Evolutionary conservation across 2,113 vertebrate species (phyloP), one percentile per base, ranked within the genome.

Genomic region (Bubo bubo): DNA sequence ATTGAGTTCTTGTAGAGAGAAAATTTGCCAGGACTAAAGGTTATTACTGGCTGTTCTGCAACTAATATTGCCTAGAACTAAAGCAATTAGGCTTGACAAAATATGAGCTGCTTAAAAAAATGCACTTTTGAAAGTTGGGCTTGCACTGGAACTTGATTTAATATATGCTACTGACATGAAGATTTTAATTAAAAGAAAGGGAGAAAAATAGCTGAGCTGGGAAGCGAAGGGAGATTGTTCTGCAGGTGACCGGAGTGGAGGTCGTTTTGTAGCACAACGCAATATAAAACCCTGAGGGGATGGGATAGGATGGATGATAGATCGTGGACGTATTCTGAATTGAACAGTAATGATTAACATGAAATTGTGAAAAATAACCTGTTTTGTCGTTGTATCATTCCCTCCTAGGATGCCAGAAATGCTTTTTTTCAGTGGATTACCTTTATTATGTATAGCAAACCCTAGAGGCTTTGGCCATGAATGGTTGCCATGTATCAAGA

Each of bases 11-110:
- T 37, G 60, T 74, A 95, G 90, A 97, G 94, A 97, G 97, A 98
- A 97, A 98, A 98, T 98, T 98, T 97, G 97, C 97, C 98, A 98
- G 97, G 96, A 98, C 98, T 98, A 97, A 98, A 98, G 98, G 98
- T 98, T 98, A 98, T 98, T 98, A 95, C 96, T 98, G 98, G 97
- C 96, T 97, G 97, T 97, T 98, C 98, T 98, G 98, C 90, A 97
- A 94, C 86, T 97, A 98, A 97, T 98, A 98, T 96, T 97, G 96
- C 94, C 81, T 97, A 97, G 39, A 97, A 98, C 97, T 96, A 93
- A 97, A 98, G 97, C 97, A 98, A 98, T 98, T 98, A 98, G 96
- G 92, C 96, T 96, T 95, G 95, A 96, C 97, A 97, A 97, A 97
- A 94, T 92, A 77, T 9, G 94, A 94, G 81, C 83, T 91, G 98